These are phyloP conservation scores for Alca torda DNA, from an alignment of 2,797 vertebrate genomes.

Conservation along the genomic window DNA sequence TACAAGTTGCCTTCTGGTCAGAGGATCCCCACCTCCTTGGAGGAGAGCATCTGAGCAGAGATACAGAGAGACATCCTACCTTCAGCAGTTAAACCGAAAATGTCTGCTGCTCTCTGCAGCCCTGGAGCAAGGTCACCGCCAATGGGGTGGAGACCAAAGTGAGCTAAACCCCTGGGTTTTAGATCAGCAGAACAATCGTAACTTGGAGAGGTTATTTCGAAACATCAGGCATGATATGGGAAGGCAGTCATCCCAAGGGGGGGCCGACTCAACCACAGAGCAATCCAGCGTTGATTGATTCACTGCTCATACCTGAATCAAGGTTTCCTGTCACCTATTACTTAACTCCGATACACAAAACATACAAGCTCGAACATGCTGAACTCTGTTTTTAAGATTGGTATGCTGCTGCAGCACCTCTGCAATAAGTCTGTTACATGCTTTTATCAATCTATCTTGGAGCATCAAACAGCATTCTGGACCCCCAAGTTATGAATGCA, in stretches of 20 bases:
- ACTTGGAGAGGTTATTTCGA: background rate
- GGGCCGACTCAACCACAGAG: background rate
- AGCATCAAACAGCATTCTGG: rapidly evolving
- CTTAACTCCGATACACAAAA: background rate
- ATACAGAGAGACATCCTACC: background rate
- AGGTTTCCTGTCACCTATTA: slow-evolving; percentile 11
- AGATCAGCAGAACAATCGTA: background rate
- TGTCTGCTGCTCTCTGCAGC: background rate
- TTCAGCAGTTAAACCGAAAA: background rate
- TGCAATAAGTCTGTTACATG: background rate
- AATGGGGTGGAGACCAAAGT: background rate
- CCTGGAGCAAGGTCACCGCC: background rate
- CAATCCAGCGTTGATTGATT: background rate
- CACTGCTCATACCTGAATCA: background rate
- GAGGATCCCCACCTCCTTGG: background rate
- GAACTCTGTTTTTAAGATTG: background rate
- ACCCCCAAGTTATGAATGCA: background rate
- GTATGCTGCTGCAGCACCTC: background rate
- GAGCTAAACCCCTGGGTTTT: background rate
- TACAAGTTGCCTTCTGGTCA: background rate
- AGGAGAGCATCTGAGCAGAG: background rate
- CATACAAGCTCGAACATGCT: background rate
- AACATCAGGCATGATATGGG: background rate
- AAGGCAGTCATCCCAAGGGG: background rate
- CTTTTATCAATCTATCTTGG: rapidly evolving